Base-by-base conservation (phyloP, 2,113 vertebrate species). In the Myotis davidii region DNA sequence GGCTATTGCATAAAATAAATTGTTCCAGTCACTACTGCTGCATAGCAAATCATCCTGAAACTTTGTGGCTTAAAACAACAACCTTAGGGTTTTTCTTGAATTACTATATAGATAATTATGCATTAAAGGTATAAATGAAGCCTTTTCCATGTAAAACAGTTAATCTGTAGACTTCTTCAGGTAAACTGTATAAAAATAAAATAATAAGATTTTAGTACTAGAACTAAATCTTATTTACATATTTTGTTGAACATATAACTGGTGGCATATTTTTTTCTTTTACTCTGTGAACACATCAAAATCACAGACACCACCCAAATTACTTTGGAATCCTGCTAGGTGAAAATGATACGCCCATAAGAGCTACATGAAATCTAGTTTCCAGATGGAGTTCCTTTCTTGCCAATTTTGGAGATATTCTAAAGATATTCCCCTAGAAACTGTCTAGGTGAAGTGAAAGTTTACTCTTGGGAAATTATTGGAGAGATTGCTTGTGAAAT, bases 211-310 rank as follows among this genome's bases (percentile, higher is more conserved):
- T 45, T 83, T 34, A 29, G 20, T 32, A 50, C 32, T 72, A 32
- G 23, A 89, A 92, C 21, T 74, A 91, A 52, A 78, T 11, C 10
- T 86, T 42, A 61, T 85, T 91, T 94, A 79, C 6, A 64, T 74
- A 6, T 85, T 85, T 61, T 88, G 85, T 92, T 91, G 37, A 87
- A 90, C 4, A 32, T 69, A 61, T 18, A 54, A 70, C 16, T 65
- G 16, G 29, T 88, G 21, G 9, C 17, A 9, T 13, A 32, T 67
- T 85, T 79, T 91, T 81, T 67, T 39, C n/a, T 91, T 96, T 76
- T 59, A 77, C 54, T 96, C 23, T 85, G 20, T 79, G 70, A 97
- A 77, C 21, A 94, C 96, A 84, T 93, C 29, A 82, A 90, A 89
- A 90, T 88, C 48, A 54, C 74, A 93, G 52, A 87, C 16, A 90